Percentiles rank a stretch among this genome's conserved stretches.
Conservation (phyloP, 2,797 vertebrate genomes). For the Clarias platycephalus region DNA sequence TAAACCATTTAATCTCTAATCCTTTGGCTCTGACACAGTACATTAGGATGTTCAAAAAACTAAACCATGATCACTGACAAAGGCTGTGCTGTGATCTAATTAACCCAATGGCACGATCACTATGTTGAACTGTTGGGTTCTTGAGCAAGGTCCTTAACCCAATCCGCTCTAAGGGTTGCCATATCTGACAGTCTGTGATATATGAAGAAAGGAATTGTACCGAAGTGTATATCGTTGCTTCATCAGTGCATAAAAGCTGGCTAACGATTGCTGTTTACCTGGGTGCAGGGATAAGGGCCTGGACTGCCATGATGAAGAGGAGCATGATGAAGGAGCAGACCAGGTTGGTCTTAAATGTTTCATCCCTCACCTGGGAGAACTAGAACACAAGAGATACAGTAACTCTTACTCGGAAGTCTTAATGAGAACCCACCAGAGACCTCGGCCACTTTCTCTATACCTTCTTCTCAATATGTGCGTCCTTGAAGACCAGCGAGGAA, state of each 20-base stretch:
- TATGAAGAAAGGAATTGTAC: too few relatives aligned
- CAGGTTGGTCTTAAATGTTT: constrained; percentile 80
- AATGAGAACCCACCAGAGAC: neutral
- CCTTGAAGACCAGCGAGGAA: constrained; percentile 74
- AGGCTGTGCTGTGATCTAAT: neutral
- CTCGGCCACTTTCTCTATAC: constrained; percentile 50
- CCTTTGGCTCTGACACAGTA: neutral
- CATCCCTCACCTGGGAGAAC: constrained; percentile 80
- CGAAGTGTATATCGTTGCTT: too few relatives aligned
- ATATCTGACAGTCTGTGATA: neutral
- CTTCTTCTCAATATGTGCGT: constrained; percentile 74
- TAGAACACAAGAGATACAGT: constrained; percentile 47
- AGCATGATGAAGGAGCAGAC: constrained; percentile 78
- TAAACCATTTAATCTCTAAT: constrained; percentile 11
- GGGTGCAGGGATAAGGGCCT: constrained; percentile 68
- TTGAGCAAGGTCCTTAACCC: neutral
- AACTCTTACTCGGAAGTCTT: neutral
- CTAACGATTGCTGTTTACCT: constrained; percentile 56
- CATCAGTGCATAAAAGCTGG: neutral
- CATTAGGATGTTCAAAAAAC: neutral
- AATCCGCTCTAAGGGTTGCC: neutral
- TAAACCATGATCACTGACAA: constrained; percentile 3
- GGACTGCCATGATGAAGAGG: constrained; percentile 73
- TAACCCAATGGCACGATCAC: neutral
- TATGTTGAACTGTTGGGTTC: neutral